Base-by-base conservation (phyloP, 2,797 vertebrate species). In the Myotis findleyi region DNA sequence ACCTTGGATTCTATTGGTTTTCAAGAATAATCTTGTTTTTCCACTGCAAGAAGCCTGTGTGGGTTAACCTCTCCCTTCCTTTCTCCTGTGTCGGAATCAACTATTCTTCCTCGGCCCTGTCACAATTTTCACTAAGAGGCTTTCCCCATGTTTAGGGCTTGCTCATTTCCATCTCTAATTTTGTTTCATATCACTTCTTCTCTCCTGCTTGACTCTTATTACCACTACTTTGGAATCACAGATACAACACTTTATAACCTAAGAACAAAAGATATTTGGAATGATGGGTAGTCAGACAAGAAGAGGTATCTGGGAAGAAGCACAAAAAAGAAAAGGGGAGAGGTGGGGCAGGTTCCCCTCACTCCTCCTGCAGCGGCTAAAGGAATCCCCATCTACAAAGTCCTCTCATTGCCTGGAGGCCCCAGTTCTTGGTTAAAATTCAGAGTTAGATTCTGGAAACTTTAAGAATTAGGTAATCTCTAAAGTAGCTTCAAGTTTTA, bases 191-290 rank as follows among this genome's bases (percentile, higher is more conserved):
- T 86, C 72, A 59, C 51, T 69, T 69, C 53, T 41, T 59, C 44
- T 33, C 68, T 85, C 68, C 25, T 66, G 89, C 76, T 64, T 75
- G 77, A 51, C 25, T 92, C 53, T 92, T 93, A 87, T 71, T 89
- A 36, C 79, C 7, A 27, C 21, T 86, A 86, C 73, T 86, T 49
- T 89, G 83, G 95, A 96, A 88, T 55, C 82, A 95, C 0, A 91
- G 91, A 96, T 96, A 96, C 95, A 96, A 95, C 41, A 81, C 36
- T 80, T 83, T 47, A 85, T 86, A 87, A 71, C 44, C 51, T 77
- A 66, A 53, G 81, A 76, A 87, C 85, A 92, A 75, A 89, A 91
- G 62, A 72, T 23, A 73, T 38, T 55, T 90, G 88, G 53, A 90
- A 96, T 53, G 76, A 33, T 41, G 33, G 38, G 64, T 25, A 81